Base-by-base conservation (phyloP, 2,113 vertebrate genomes). In the Nycticebus coucang region DNA sequence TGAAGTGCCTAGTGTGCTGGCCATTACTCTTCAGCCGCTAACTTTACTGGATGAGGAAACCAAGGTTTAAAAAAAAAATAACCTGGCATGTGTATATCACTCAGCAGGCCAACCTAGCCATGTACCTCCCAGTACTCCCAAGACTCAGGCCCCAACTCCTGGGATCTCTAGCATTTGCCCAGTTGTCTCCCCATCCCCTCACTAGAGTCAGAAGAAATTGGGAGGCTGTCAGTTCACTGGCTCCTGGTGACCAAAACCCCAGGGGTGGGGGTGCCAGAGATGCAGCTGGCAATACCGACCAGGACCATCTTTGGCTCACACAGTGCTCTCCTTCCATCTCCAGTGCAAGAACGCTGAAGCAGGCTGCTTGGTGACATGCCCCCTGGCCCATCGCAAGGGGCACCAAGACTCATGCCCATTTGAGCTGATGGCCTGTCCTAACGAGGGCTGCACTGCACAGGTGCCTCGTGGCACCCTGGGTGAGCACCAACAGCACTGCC, bases 281-380 rank as follows among this genome's bases (percentile, higher is more conserved):
- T 30, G 79, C 53, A 6, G 53, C 45, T n/a, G 53, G 53, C 68
- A n/a, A 33, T 33, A 13, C 28, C 64, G 2, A 69, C 7, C 13
- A 72, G 69, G 50, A 55, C 55, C 15, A 17, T 21, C 26, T 74
- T 69, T 55, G 37, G 83, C 91, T 96, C 69, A 96, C 75, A 15
- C 1, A 2, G 5, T 78, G n/a, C 37, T 94, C 50, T 93, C 72
- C 68, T 28, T 28, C 68, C 12, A 57, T 35, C 30, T 62, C 5
- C 97, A 99, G 99, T 99, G 99, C 97, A 99, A 98, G 95, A 99
- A 99, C 13, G 98, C 98, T 4, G 98, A 98, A 81, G 98, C 98
- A 22, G 99, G 99, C 86, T 99, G 99, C 96, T 71, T 95, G 64
- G 98, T 98, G 74, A 99, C 97, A 0, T 98, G 98, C 91, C 92